phyloP scores from a whole-genome alignment of 2,113 vertebrate genomes.

The Taxidea taxus region DNA sequence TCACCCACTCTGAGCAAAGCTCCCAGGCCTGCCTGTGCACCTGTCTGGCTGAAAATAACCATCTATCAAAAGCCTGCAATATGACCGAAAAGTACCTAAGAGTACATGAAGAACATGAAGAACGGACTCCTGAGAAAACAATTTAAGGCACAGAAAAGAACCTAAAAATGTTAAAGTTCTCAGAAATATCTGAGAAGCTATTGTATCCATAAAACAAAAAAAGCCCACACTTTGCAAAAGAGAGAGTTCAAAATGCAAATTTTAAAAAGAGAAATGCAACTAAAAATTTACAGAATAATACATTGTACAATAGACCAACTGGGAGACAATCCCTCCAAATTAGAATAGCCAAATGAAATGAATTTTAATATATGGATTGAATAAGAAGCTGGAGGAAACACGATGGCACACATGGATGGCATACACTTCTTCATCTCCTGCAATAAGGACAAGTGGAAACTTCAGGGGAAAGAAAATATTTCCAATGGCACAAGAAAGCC shows the following conservation, averaged over 20 bases:
- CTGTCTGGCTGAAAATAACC: not conserved
- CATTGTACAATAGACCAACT: not conserved
- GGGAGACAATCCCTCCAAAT: not conserved
- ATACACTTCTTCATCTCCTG: not conserved
- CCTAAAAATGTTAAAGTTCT: not conserved
- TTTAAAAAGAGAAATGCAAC: not conserved
- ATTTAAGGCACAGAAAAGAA: not conserved
- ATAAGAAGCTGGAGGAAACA: not conserved
- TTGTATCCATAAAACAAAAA: not conserved
- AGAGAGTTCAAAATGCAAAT: not conserved
- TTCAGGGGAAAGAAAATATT: not conserved
- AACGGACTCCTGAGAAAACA: not conserved
- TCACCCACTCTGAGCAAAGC: not conserved
- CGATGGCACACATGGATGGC: not conserved
- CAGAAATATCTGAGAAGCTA: not conserved
- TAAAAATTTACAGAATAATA: not conserved
- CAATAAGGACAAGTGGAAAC: not conserved
- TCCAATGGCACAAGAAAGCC: not conserved
- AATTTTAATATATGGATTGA: not conserved
- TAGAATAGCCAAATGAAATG: not conserved
- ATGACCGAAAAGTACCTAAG: not conserved
- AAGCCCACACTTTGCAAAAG: not conserved
- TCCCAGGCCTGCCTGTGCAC: not conserved
- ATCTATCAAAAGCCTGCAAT: not conserved
- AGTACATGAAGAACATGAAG: not conserved